phyloP scores from a whole-genome alignment of 2,797 vertebrate species.

The Pristis pectinata region DNA sequence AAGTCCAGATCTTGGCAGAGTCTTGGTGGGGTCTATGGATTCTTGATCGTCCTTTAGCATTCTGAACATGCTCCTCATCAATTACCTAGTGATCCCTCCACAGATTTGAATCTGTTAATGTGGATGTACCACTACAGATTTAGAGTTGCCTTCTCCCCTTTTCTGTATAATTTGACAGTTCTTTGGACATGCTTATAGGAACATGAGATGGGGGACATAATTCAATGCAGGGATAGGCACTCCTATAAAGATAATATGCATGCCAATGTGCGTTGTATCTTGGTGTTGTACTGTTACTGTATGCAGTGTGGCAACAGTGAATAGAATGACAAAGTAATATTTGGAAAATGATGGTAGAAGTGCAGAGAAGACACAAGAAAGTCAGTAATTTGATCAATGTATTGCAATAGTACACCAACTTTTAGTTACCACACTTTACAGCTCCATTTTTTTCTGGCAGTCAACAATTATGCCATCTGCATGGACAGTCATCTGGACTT shows the following conservation, averaged over 20 bases:
- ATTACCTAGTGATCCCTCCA: not conserved
- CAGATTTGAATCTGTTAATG: not conserved
- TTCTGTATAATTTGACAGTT: not conserved
- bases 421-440: too few species aligned
- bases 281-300: not conserved
- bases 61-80: not conserved
- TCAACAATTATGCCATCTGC: not conserved
- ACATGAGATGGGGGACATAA: not conserved
- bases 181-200: not conserved
- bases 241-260: not conserved
- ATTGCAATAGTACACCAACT: not conserved
- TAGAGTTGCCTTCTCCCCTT: not conserved
- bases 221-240: not conserved
- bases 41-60: not conserved
- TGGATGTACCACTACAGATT: not conserved
- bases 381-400: not conserved
- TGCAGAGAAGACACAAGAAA: not conserved
- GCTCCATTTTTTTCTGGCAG: not conserved
- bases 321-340: not conserved
- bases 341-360: not conserved
- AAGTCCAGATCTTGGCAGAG: too few species aligned
- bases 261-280: not conserved
- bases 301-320: not conserved
- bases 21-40: not conserved
- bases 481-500: not conserved